A percentile compares a stretch with the other conserved stretches of the same genome.
Evolutionary conservation across 1,140 invertebrate species (phyloP).

Genomic region (Diplogasteroides magnus): DNA sequence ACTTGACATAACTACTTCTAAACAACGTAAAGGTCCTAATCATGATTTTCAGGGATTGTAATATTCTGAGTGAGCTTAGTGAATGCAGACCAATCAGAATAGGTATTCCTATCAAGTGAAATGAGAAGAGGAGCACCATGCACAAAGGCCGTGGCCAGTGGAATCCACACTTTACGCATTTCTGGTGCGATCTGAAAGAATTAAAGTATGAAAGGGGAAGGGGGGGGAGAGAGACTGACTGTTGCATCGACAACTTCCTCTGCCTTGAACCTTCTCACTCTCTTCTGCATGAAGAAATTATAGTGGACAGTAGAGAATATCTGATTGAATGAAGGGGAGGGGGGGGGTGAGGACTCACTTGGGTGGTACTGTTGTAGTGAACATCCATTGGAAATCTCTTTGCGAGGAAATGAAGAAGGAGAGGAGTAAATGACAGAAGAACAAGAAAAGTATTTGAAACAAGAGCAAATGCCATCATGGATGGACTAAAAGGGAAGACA

Average conservation of each 20-base stretch:
- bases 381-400: slow-evolving; percentile 27
- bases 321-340: slow-evolving; percentile 9
- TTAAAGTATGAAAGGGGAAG: too few species aligned
- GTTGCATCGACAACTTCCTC: slow-evolving; percentile 37
- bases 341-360: neutral
- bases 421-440: slow-evolving; percentile 25
- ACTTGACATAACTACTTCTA: neutral
- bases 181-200: slow-evolving; percentile 14
- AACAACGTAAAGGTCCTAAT: too few species aligned
- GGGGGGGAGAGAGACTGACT: too few species aligned
- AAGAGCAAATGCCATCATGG: slow-evolving; percentile 25
- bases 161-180: slow-evolving; percentile 40
- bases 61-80: neutral
- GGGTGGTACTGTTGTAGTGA: slow-evolving; percentile 20
- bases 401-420: slow-evolving; percentile 23
- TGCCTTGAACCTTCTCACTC: slow-evolving; percentile 38
- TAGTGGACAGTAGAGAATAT: slow-evolving; percentile 46
- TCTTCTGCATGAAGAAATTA: slow-evolving; percentile 45
- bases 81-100: slow-evolving; percentile 12
- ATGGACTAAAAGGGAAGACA: slow-evolving; percentile 1
- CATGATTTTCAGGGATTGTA: too few species aligned
- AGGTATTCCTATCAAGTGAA: slow-evolving; percentile 40
- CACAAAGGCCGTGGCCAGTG: slow-evolving; percentile 47
- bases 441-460: slow-evolving; percentile 27
- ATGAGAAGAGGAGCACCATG: slow-evolving; percentile 38